Percentiles rank a stretch among this genome's conserved stretches.
Conservation (phyloP, 2,113 vertebrate species). For the Lucifuga dentata region DNA sequence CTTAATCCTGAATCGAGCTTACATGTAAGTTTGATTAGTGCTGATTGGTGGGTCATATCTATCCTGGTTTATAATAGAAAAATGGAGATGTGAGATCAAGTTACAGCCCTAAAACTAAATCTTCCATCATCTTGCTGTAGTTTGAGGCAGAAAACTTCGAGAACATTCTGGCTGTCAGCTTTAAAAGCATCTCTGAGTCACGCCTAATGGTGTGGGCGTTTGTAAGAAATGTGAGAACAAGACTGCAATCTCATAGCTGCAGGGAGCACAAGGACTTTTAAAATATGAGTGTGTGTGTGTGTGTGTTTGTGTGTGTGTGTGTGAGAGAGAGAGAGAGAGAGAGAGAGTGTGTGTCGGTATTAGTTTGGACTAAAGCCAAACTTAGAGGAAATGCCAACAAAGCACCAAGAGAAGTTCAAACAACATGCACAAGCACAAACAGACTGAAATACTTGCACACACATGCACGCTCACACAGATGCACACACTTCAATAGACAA, state of each 20-base stretch:
- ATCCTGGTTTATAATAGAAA: no score
- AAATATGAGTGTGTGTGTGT: constrained; percentile 14
- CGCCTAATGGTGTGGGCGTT: background rate
- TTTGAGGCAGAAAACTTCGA: no score
- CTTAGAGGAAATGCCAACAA: constrained; percentile 49
- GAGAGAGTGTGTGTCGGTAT: constrained; percentile 31
- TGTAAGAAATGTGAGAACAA: constrained; percentile 1
- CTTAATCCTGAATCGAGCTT: no score
- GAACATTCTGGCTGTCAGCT: no score
- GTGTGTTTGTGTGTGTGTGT: constrained; percentile 24
- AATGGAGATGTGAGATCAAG: no score
- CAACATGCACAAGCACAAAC: constrained; percentile 7
- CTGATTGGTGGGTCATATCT: no score
- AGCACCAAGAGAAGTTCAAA: constrained; percentile 47
- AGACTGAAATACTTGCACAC: background rate
- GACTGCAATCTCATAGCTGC: constrained; percentile 32
- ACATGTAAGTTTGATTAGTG: no score
- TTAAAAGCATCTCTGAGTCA: background rate
- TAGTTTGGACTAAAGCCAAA: constrained; percentile 56
- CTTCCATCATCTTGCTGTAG: no score
- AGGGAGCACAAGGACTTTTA: constrained; percentile 31
- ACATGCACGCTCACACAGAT: background rate
- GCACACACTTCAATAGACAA: constrained; percentile 26
- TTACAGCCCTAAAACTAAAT: no score
- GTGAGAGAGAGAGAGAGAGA: constrained; percentile 26